phyloP scores from a whole-genome alignment of 2,888 invertebrate genomes.

The Polyploca ridens region DNA sequence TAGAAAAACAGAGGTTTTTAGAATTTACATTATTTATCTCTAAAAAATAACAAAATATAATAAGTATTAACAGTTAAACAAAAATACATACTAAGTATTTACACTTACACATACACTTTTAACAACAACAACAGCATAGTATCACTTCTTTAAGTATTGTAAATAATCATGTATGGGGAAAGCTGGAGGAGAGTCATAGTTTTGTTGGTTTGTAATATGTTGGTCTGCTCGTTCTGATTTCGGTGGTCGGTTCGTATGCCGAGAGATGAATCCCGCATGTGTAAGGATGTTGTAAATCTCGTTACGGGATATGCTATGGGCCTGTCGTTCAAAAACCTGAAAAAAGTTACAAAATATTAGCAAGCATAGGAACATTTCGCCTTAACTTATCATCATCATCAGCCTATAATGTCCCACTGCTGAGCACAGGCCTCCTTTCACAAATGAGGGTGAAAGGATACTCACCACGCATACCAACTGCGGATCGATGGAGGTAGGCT shows the following conservation, averaged over 20 bases:
- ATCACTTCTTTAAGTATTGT: conserved; percentile 56
- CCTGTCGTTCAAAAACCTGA: conserved; percentile 84
- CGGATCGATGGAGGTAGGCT: too few relatives aligned
- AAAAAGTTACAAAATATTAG: conserved; percentile 22
- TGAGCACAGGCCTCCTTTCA: too few relatives aligned
- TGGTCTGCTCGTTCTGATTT: conserved; percentile 22
- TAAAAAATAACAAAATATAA: conserved; percentile 15
- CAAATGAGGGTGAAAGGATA: too few relatives aligned
- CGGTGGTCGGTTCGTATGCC: conserved; percentile 36
- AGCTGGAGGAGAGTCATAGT: conserved; percentile 42
- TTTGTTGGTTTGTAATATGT: conserved; percentile 22
- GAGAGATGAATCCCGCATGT: conserved; percentile 86
- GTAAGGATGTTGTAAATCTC: conserved; percentile 87
- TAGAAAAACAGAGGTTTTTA: neutral
- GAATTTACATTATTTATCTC: conserved; percentile 16
- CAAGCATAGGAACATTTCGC: neutral
- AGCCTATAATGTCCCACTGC: too few relatives aligned
- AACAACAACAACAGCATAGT: neutral
- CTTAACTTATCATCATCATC: too few relatives aligned
- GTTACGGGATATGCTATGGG: conserved; percentile 85
- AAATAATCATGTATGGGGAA: conserved; percentile 60
- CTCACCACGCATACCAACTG: too few relatives aligned
- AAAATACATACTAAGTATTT: too few relatives aligned
- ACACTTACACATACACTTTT: too few relatives aligned
- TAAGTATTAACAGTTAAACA: conserved; percentile 12